Evolutionary conservation across 2,888 invertebrate species (phyloP).

Genomic region (Parnassius mnemosyne): DNA sequence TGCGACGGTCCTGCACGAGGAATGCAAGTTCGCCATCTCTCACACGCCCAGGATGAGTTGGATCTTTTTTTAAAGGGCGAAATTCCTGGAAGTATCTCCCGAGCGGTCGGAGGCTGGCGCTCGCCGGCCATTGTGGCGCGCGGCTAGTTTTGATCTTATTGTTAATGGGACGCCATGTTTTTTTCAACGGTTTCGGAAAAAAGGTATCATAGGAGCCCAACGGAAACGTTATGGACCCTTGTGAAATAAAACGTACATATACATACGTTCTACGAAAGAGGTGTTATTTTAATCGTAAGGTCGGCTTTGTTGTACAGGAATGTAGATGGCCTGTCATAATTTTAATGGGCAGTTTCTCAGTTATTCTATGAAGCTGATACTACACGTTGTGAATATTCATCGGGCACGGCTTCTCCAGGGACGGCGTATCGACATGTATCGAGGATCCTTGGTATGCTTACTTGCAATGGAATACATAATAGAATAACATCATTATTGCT

Average conservation of each 20-base stretch:
- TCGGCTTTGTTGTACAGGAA: constrained; percentile 77
- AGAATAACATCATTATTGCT: constrained; percentile 12
- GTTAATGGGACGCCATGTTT: constrained; percentile 79
- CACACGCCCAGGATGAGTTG: constrained; percentile 76
- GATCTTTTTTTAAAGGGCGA: constrained; percentile 72
- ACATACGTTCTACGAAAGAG: constrained; percentile 78
- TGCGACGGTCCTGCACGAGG: constrained; percentile 41
- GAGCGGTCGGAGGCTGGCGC: constrained; percentile 74
- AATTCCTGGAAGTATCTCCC: constrained; percentile 72
- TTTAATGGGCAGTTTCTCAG: constrained; percentile 76
- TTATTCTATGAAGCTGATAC: constrained; percentile 56
- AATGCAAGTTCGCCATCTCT: constrained; percentile 69
- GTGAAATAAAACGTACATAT: constrained; percentile 70
- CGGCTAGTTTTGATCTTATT: constrained; percentile 81
- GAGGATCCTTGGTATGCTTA: constrained; percentile 28
- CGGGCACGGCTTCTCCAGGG: constrained; percentile 35
- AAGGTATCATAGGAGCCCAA: constrained; percentile 71
- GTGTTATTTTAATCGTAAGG: constrained; percentile 79
- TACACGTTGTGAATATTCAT: constrained; percentile 66
- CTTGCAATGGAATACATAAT: constrained; percentile 12
- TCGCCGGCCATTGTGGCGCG: constrained; percentile 73
- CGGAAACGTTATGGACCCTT: constrained; percentile 79
- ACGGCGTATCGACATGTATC: constrained; percentile 24
- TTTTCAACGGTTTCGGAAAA: constrained; percentile 73
- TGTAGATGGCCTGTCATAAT: constrained; percentile 79